phyloP scores from a whole-genome alignment of 2,888 invertebrate species.

The Lepidochrysops patricia region DNA sequence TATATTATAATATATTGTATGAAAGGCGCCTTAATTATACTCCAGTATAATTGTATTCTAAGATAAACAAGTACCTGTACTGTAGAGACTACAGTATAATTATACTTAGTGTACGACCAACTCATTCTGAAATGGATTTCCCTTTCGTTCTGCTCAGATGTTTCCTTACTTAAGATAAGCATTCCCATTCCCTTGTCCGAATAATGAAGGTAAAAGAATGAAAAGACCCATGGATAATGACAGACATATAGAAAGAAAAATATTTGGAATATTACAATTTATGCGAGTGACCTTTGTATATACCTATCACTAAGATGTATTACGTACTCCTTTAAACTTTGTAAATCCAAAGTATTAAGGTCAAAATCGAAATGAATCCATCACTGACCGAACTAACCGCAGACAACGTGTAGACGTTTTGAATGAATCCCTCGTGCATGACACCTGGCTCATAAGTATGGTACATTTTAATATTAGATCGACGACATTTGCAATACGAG shows the following conservation, averaged over 20 bases:
- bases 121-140: not conserved
- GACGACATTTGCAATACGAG: no score
- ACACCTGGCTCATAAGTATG: no score
- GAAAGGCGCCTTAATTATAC: not conserved
- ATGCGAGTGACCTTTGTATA: not conserved
- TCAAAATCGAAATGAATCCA: no score
- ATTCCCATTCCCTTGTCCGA: not conserved
- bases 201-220: not conserved
- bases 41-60: not conserved
- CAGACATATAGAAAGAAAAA: not conserved
- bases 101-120: not conserved
- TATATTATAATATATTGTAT: not conserved
- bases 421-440: no score
- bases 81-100: not conserved
- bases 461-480: no score
- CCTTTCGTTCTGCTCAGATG: not conserved
- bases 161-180: not conserved
- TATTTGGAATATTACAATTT: conserved; percentile 11
- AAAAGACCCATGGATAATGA: not conserved
- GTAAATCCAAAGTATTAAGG: no score
- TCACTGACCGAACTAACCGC: no score
- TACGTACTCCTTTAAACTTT: no score
- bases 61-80: not conserved
- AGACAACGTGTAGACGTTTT: no score
- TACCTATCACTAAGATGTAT: no score